phyloP scores from a whole-genome alignment of 2,888 invertebrate species.

The Acanthosoma haemorrhoidale region DNA sequence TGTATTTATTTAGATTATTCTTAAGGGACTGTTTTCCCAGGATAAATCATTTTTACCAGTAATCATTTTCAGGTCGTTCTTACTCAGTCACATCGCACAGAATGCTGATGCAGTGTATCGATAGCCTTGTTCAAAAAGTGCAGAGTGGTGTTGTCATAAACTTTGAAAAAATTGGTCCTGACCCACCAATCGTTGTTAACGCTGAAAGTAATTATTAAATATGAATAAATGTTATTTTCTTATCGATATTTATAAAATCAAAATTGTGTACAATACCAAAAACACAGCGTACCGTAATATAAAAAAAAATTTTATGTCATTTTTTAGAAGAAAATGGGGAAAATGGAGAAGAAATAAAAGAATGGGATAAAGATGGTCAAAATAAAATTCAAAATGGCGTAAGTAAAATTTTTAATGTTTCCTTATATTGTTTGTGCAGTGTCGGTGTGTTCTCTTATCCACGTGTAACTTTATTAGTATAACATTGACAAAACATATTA shows the following conservation, averaged over 20 bases:
- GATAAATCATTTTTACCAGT: no score
- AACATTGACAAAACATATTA: no score
- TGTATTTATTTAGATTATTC: no score
- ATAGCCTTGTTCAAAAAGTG: slow-evolving; percentile 93
- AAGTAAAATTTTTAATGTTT: slow-evolving; percentile 43
- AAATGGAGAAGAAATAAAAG: slow-evolving; percentile 48
- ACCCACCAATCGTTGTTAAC: slow-evolving; percentile 59
- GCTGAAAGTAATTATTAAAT: slow-evolving; percentile 37
- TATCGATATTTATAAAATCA: no score
- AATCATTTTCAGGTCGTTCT: slow-evolving; percentile 76
- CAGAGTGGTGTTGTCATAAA: slow-evolving; percentile 96
- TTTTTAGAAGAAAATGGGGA: slow-evolving; percentile 38
- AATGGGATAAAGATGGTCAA: slow-evolving; percentile 45
- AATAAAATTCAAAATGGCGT: slow-evolving; percentile 49
- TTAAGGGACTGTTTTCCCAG: no score
- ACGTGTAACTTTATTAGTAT: no score
- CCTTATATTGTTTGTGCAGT: no score
- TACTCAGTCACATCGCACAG: slow-evolving; percentile 92
- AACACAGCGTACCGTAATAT: not conserved
- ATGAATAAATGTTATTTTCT: no score
- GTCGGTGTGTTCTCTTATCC: no score
- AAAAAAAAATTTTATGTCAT: not conserved
- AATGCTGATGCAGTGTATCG: slow-evolving; percentile 92
- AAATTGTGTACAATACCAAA: no score
- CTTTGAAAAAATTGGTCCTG: slow-evolving; percentile 92